Evolutionary conservation across 2,888 invertebrate species (phyloP).

Genomic region (Diarsia rubi): DNA sequence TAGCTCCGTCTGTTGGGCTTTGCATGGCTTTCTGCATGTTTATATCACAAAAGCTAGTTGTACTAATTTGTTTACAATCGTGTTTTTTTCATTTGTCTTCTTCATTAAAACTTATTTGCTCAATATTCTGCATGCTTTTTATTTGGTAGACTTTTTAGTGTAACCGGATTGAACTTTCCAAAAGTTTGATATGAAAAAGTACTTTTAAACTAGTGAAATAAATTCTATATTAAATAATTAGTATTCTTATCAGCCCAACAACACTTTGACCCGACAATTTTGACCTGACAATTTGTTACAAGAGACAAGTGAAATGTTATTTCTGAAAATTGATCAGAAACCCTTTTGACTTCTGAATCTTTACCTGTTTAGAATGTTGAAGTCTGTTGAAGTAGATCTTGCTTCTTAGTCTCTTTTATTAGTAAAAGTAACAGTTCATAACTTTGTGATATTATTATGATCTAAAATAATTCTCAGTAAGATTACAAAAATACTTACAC

Average conservation of each 20-base stretch:
- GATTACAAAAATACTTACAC: neutral
- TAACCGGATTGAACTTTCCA: conserved; percentile 4
- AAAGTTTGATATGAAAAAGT: conserved; percentile 8
- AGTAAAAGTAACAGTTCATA: neutral
- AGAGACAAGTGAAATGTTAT: neutral
- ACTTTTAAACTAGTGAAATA: neutral
- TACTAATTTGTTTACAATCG: conserved; percentile 30
- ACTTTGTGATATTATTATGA: neutral
- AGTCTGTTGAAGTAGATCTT: neutral
- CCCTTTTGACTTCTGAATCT: neutral
- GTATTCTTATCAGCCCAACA: neutral
- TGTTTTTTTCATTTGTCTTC: conserved; percentile 5
- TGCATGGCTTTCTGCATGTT: conserved; percentile 75
- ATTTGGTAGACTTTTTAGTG: conserved; percentile 20
- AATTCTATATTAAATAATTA: neutral
- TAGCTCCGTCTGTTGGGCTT: conserved; percentile 66
- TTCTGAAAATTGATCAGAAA: neutral
- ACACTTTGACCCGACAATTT: neutral
- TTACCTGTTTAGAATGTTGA: neutral
- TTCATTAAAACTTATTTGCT: conserved; percentile 38
- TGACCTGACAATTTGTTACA: neutral
- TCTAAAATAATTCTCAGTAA: neutral
- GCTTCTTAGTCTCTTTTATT: neutral
- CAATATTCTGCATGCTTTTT: conserved; percentile 36
- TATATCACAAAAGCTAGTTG: conserved; percentile 34